Base-by-base conservation (phyloP, 2,888 invertebrate species). In the Ophioninae sp. region DNA sequence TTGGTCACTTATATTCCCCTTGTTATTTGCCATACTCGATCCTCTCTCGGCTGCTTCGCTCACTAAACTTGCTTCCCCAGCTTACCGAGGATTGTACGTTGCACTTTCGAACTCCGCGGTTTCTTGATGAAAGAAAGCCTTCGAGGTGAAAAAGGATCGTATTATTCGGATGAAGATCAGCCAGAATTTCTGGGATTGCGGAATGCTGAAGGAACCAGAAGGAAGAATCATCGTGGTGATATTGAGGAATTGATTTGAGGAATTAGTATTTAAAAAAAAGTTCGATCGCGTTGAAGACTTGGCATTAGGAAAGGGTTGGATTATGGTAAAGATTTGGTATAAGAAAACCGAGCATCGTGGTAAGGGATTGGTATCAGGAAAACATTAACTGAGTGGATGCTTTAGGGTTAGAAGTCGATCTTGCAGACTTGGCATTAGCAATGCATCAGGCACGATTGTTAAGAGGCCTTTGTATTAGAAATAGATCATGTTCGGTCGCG, bases 1-100 rank as follows among this genome's bases (percentile, higher is more conserved):
- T 62, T 65, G 75, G 83, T 76, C 81, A 79, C 70, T 84, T 76
- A 78, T 82, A 79, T 82, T 77, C 76, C 67, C 82, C 79, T 67
- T 70, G 44, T 83, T 75, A 78, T 61, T 62, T 50, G 78, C 78
- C 67, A 61, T 73, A 78, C 82, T 78, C 69, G 78, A 79, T 79
- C 56, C 82, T 78, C 64, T 68, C 72, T 68, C 41, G 30, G 30
- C 65, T 73, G 62, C 59, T 72, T 62, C 61, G 30, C 50, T 59
- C 30, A 44, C 61, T 50, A 37, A 37, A 61, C 56, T 78, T 39
- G 59, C 74, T 75, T 44, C 64, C 39, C 67, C 79, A 57, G 65
- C 73, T 64, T 77, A 59, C 77, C 10, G 68, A 50, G 59, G 61
- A 59, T 56, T 64, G 37, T 76, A 67, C 67, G 68, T 73, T 61